Evolutionary conservation across 2,888 invertebrate genomes (phyloP).

Genomic region (Tortricodes alternella): DNA sequence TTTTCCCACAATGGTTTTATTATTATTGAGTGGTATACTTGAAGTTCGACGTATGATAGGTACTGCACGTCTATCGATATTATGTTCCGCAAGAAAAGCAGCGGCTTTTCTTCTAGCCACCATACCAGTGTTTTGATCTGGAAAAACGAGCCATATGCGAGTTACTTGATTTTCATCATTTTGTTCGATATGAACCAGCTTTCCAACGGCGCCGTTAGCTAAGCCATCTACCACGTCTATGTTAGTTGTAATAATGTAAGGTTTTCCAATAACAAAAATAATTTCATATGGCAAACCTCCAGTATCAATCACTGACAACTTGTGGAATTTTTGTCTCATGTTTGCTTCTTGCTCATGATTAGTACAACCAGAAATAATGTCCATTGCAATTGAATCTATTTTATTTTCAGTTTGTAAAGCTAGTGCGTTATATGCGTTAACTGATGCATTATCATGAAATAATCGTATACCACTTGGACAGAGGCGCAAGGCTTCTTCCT

Average conservation of each 20-base stretch:
- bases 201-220: slow-evolving; percentile 38
- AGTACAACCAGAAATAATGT: slow-evolving; percentile 30
- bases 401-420: slow-evolving; percentile 33
- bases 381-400: slow-evolving; percentile 26
- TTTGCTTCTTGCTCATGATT: slow-evolving; percentile 31
- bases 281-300: slow-evolving; percentile 37
- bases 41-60: not conserved
- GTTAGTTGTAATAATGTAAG: slow-evolving; percentile 39
- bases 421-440: slow-evolving; percentile 31
- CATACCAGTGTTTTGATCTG: slow-evolving; percentile 17
- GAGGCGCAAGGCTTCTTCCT: slow-evolving; percentile 29
- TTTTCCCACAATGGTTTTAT: not conserved
- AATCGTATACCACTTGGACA: slow-evolving; percentile 35
- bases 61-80: slow-evolving; percentile 21
- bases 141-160: slow-evolving; percentile 36
- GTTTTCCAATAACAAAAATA: slow-evolving; percentile 32
- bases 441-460: slow-evolving; percentile 32
- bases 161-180: slow-evolving; percentile 31
- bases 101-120: slow-evolving; percentile 12
- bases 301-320: slow-evolving; percentile 36
- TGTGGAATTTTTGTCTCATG: slow-evolving; percentile 35
- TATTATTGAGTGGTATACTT: not conserved
- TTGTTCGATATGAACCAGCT: slow-evolving; percentile 35
- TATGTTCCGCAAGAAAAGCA: not conserved
- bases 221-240: slow-evolving; percentile 39